Evolutionary conservation across 2,113 vertebrate genomes (phyloP).

Genomic region (Origma solitaria): DNA sequence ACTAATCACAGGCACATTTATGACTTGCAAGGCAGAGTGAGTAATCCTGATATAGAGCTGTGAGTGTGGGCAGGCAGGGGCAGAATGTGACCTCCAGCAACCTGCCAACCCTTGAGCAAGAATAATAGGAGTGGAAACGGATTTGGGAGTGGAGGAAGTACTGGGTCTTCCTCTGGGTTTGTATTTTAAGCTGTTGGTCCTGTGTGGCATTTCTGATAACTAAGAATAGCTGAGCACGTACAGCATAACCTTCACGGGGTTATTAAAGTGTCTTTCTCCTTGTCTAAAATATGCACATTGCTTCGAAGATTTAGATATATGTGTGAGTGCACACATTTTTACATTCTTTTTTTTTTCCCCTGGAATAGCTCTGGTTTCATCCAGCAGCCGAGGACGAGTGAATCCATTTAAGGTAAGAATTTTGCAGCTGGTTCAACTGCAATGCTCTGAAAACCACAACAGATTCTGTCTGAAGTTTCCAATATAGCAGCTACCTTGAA

Average conservation of each 20-base stretch:
- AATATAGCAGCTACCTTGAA: neutral
- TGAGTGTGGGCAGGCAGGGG: neutral
- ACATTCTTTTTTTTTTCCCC: neutral
- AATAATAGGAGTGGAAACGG: constrained; percentile 41
- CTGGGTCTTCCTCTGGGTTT: constrained; percentile 34
- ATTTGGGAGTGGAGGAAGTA: constrained; percentile 57
- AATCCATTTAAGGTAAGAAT: constrained; percentile 94
- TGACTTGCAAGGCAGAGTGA: neutral
- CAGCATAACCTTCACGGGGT: neutral
- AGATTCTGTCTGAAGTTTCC: neutral
- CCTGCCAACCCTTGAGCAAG: neutral
- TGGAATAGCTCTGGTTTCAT: constrained; percentile 55
- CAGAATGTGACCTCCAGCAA: neutral
- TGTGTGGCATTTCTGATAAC: neutral
- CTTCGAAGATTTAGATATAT: neutral
- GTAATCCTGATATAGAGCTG: neutral
- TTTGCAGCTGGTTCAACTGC: neutral
- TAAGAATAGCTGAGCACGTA: neutral
- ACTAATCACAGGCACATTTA: neutral
- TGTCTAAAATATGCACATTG: neutral
- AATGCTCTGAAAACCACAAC: neutral
- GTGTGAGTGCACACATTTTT: neutral
- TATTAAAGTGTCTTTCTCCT: neutral
- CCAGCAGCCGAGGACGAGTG: constrained; percentile 75
- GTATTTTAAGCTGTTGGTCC: neutral